Conservation (phyloP, 2,113 vertebrate species). For the Opisthocomus hoazin region DNA sequence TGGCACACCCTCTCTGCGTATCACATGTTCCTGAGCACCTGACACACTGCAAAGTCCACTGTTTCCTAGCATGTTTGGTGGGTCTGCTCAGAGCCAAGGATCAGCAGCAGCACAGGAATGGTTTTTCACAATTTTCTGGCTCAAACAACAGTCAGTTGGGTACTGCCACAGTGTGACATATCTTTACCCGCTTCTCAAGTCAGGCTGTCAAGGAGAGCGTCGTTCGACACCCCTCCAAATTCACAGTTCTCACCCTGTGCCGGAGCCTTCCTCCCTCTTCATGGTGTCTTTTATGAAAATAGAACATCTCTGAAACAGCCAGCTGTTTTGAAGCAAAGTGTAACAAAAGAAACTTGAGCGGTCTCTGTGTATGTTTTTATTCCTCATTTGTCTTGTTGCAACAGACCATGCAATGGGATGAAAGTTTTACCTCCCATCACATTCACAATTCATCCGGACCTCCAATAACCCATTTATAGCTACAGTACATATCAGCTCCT, state of each 20-base stretch:
- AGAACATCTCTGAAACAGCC: background rate
- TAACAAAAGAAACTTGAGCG: background rate
- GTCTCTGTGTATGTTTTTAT: background rate
- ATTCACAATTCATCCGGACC: background rate
- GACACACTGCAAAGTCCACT: background rate
- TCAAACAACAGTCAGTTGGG: background rate
- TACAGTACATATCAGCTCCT: background rate
- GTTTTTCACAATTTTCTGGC: background rate
- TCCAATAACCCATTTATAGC: background rate
- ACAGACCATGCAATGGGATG: background rate
- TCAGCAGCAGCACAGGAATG: background rate
- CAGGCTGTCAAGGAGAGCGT: background rate
- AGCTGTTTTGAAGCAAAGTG: background rate
- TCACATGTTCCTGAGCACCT: background rate
- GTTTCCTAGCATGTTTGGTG: background rate
- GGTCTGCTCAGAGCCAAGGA: background rate
- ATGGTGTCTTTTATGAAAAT: background rate
- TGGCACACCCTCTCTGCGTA: background rate
- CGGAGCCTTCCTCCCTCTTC: background rate
- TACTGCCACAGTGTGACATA: background rate
- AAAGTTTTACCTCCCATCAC: background rate
- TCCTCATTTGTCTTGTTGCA: background rate
- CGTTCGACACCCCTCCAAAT: background rate
- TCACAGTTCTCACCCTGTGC: background rate
- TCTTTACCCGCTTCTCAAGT: background rate